Base-by-base conservation (phyloP, 2,797 vertebrate species). In the Microctenopoma stevenorrisi region DNA sequence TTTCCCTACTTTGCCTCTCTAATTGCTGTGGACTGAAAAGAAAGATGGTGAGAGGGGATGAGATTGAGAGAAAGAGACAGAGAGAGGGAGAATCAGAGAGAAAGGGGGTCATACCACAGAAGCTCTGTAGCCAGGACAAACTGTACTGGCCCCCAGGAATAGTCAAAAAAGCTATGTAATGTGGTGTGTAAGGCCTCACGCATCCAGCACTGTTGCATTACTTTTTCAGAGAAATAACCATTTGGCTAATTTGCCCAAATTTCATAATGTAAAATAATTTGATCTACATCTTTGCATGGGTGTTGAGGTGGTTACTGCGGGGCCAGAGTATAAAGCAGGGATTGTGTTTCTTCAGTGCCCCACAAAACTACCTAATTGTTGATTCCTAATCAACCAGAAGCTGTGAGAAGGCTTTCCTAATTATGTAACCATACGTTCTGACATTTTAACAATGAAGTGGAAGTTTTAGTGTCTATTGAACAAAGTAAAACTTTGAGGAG, bases 11-110 rank as follows among this genome's bases (percentile, higher is more conserved):
- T 86, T 90, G 89, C 91, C 87, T 92, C 91, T 93, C 91, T 93
- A 94, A 94, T 94, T 94, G 89, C 92, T 89, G 85, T 61, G 68
- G 84, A 91, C 86, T 94, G 86, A 91, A 91, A 91, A 87, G 89
- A 83, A 79, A 81, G 88, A 89, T 89, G 80, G 86, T 86, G 87
- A 84, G 86, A 90, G 79, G 84, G 82, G 84, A 82, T 78, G 89
- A 84, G 87, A 87, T 79, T 74, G 89, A 87, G 84, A 89, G 83
- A 88, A 86, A 85, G 83, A 83, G 77, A 88, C 76, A 85, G 86
- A 74, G 84, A 85, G 82, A 86, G 87, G 72, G 72, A 83, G 83
- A 87, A 84, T 86, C 82, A 64, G 85, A 79, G 83, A 74, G 86
- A 92, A 92, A 90, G 78, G 83, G 88, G 92, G 92, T 92, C 91